Percentiles rank a stretch among this genome's conserved stretches.
Evolutionary conservation across 2,888 invertebrate species (phyloP).

Genomic region (Perdita meconis): DNA sequence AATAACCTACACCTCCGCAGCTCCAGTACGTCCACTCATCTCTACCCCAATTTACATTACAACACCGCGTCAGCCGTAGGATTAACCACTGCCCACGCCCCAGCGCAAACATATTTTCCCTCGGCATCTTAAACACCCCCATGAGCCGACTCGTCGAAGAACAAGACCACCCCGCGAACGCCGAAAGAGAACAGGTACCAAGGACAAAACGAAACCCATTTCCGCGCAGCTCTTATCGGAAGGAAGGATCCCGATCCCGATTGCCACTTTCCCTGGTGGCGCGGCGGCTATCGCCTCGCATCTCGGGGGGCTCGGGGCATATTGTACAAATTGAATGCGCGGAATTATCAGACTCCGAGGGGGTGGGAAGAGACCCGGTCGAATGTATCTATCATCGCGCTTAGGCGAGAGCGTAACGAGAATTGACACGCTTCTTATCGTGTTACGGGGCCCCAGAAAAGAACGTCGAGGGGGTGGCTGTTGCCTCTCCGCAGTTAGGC

Average conservation of each 20-base stretch:
- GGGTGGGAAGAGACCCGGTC: no score
- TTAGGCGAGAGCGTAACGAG: conserved; percentile 76
- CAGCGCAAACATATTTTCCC: no score
- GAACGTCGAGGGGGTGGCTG: conserved; percentile 19
- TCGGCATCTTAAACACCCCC: no score
- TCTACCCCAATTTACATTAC: no score
- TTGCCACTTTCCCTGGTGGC: conserved; percentile 13
- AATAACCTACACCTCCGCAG: no score
- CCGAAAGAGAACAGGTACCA: background rate
- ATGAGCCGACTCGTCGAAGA: no score
- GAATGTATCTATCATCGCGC: conserved; percentile 75
- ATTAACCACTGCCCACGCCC: no score
- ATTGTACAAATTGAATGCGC: conserved; percentile 79
- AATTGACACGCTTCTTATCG: conserved; percentile 84
- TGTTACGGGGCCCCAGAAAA: conserved; percentile 75
- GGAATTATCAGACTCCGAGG: conserved; percentile 76
- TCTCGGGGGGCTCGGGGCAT: conserved; percentile 58
- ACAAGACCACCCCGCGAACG: background rate
- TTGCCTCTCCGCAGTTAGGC: no score
- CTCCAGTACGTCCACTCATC: no score
- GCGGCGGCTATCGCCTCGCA: conserved; percentile 26
- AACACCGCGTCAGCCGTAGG: no score
- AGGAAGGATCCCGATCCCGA: conserved; percentile 13
- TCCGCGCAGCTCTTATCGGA: conserved; percentile 32
- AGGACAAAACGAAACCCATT: conserved; percentile 8